Conservation (phyloP, 2,113 vertebrate species). For the Vulpes vulpes region DNA sequence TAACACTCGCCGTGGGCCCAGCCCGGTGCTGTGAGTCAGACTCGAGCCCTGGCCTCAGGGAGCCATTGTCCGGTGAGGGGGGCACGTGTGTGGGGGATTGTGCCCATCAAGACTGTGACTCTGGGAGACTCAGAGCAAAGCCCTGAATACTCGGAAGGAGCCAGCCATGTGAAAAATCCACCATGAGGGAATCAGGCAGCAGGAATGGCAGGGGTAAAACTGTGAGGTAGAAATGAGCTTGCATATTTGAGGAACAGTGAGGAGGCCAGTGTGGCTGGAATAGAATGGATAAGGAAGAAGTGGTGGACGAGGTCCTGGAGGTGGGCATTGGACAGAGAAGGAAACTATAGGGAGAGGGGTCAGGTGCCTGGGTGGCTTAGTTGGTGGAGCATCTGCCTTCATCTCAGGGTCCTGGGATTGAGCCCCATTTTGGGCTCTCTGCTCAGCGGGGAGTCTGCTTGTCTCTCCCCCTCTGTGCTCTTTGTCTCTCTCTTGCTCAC, state of each 20-base stretch:
- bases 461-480: no score
- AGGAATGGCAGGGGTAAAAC: accelerated
- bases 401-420: no score
- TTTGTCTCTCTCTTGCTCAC: no score
- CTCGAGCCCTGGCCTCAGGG: background rate
- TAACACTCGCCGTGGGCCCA: background rate
- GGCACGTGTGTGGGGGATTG: background rate
- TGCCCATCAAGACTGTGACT: background rate
- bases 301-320: accelerated
- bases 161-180: background rate
- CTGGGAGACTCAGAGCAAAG: background rate
- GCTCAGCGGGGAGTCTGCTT: no score
- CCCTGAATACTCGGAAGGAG: background rate
- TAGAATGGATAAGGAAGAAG: background rate
- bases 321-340: accelerated
- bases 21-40: background rate
- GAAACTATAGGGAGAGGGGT: background rate
- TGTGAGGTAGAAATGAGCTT: background rate
- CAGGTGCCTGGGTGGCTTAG: no score
- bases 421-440: no score
- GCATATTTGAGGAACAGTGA: background rate
- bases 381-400: no score
- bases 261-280: background rate
- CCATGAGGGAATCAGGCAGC: accelerated
- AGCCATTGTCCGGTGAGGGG: background rate